These are phyloP conservation scores for Cercocebus atys DNA, from an alignment of 2,113 vertebrate genomes.

Conservation along the genomic window DNA sequence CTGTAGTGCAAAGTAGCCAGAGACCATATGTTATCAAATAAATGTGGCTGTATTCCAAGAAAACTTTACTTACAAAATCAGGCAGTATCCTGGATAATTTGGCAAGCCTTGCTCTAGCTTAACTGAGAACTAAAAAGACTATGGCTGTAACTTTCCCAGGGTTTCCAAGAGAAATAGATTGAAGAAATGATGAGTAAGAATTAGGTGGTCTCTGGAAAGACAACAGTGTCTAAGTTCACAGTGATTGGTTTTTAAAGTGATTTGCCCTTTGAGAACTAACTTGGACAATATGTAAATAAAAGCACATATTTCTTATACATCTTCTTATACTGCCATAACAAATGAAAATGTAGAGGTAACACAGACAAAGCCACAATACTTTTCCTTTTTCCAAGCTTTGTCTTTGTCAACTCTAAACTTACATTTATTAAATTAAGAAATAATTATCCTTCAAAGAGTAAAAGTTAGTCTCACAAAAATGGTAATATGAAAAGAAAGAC, in stretches of 20 bases:
- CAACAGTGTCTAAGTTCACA: neutral
- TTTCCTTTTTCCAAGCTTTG: neutral
- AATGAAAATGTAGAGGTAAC: neutral
- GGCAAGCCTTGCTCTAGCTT: neutral
- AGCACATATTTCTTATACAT: neutral
- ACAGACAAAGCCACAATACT: neutral
- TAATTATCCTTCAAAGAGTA: neutral
- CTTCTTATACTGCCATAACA: neutral
- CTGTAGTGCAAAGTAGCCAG: neutral
- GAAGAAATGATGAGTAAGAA: slow-evolving; percentile 1
- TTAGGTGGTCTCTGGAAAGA: neutral
- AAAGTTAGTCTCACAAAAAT: neutral
- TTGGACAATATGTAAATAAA: slow-evolving; percentile 1
- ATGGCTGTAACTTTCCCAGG: neutral
- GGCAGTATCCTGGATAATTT: neutral
- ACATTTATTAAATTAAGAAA: slow-evolving; percentile 4
- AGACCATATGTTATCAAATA: neutral
- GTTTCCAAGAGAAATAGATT: neutral
- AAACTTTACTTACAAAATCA: neutral
- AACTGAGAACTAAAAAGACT: neutral
- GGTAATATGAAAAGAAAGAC: neutral
- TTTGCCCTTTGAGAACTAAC: slow-evolving; percentile 7
- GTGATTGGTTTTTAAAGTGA: neutral
- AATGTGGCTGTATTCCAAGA: neutral
- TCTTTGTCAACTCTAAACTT: neutral